Conservation (phyloP, 1,140 invertebrate genomes). For the Archivesica marissinica region DNA sequence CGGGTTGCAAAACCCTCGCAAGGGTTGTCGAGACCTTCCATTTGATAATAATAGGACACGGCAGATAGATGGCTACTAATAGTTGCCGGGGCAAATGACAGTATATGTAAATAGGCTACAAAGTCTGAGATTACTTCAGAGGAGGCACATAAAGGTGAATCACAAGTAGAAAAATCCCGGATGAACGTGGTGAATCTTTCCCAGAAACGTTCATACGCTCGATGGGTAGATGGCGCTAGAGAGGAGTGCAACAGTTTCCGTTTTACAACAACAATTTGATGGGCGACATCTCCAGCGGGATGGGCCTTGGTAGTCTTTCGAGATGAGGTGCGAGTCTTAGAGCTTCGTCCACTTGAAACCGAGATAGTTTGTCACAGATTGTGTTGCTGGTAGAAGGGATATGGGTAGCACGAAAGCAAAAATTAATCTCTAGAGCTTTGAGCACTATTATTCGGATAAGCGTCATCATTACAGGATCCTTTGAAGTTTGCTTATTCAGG, state of each 20-base stretch:
- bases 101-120: no score
- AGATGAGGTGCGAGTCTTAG: constrained; percentile 19
- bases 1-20: no score
- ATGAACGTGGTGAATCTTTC: no score
- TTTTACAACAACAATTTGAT: no score
- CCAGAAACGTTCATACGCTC: constrained; percentile 13
- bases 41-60: no score
- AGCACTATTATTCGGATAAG: constrained; percentile 25
- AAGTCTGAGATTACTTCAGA: no score
- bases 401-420: not conserved
- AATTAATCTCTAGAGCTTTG: constrained; percentile 1
- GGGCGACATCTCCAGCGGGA: not conserved
- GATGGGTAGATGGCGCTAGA: not conserved
- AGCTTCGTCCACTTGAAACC: constrained; percentile 9
- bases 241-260: no score
- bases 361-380: constrained; percentile 40
- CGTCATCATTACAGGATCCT: constrained; percentile 26
- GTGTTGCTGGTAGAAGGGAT: not conserved
- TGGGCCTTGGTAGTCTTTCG: not conserved
- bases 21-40: no score
- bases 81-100: no score
- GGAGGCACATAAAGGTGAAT: no score
- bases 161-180: no score
- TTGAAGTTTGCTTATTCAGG: constrained; percentile 29
- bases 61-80: no score